Conservation (phyloP, 1,140 invertebrate species). For the Drosophila dunni region DNA sequence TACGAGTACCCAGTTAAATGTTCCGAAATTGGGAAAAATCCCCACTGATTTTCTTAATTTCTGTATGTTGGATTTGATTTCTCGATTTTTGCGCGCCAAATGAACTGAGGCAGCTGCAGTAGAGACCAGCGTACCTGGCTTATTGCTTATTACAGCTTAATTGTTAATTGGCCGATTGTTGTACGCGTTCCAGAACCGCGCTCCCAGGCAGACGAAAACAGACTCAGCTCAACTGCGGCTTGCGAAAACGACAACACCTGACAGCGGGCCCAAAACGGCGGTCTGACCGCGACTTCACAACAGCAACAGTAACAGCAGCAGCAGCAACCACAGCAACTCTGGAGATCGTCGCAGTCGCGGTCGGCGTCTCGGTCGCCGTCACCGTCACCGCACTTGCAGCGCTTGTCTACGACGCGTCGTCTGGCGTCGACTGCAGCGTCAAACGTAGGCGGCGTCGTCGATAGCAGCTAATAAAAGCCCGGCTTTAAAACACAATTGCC, state of each 20-base stretch:
- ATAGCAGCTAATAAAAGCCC: slow-evolving; percentile 14
- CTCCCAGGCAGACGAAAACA: slow-evolving; percentile 79
- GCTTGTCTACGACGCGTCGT: slow-evolving; percentile 27
- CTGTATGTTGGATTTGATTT: not conserved
- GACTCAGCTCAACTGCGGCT: slow-evolving; percentile 69
- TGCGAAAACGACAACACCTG: slow-evolving; percentile 82
- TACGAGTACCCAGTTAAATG: not conserved
- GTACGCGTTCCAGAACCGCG: slow-evolving; percentile 79
- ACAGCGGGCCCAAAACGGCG: slow-evolving; percentile 43
- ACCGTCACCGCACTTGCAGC: slow-evolving; percentile 19
- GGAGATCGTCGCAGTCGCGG: not conserved
- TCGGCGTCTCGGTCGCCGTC: not conserved
- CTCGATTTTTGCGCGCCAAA: slow-evolving; percentile 15
- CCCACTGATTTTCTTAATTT: too few relatives aligned
- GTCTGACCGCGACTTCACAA: slow-evolving; percentile 50
- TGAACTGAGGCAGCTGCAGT: slow-evolving; percentile 9
- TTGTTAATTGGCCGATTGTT: slow-evolving; percentile 23
- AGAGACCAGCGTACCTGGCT: slow-evolving; percentile 34
- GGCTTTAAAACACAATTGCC: slow-evolving; percentile 13
- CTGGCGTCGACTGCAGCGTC: slow-evolving; percentile 23
- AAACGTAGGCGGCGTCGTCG: slow-evolving; percentile 40
- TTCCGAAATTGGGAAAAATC: not conserved
- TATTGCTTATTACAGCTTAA: slow-evolving; percentile 26
- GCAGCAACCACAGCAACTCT: slow-evolving; percentile 19
- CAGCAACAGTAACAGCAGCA: not conserved